phyloP scores from a whole-genome alignment of 2,113 vertebrate genomes.

The Macaca mulatta region DNA sequence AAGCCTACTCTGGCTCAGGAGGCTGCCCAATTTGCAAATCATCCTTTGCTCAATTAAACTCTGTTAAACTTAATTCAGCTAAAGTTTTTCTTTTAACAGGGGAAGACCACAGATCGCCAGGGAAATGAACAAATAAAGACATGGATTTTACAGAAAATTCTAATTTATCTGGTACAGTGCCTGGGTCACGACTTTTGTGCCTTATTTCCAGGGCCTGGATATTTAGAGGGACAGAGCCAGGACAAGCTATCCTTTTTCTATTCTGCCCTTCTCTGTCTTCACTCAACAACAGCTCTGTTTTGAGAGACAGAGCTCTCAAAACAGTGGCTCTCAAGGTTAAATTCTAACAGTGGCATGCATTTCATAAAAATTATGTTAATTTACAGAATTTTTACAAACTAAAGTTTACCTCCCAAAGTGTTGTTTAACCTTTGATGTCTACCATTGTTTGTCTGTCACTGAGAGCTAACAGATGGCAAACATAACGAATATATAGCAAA shows the following conservation, averaged over 20 bases:
- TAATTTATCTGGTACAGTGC: not conserved
- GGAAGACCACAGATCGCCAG: not conserved
- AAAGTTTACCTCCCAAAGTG: conserved; percentile 29
- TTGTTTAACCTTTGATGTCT: conserved; percentile 34
- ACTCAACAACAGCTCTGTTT: not conserved
- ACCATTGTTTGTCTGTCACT: conserved; percentile 12
- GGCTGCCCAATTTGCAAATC: no score
- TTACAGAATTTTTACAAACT: conserved; percentile 35
- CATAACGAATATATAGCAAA: conserved; percentile 10
- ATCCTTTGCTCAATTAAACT: no score
- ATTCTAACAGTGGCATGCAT: not conserved
- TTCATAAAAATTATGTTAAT: conserved; percentile 45
- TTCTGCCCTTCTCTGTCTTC: not conserved
- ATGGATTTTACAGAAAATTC: not conserved
- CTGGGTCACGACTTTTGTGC: not conserved
- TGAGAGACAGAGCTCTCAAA: not conserved
- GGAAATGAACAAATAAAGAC: not conserved
- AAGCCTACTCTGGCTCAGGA: no score
- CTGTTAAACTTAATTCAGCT: no score
- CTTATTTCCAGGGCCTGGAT: not conserved
- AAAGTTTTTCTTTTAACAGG: not conserved
- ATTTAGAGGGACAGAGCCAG: not conserved
- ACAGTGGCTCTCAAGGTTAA: not conserved
- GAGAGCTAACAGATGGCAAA: conserved; percentile 36
- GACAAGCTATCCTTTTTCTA: not conserved